A percentile compares a stretch with the other conserved stretches of the same genome.
Conservation (phyloP, 2,888 invertebrate species). For the Synergus gifuensis region DNA sequence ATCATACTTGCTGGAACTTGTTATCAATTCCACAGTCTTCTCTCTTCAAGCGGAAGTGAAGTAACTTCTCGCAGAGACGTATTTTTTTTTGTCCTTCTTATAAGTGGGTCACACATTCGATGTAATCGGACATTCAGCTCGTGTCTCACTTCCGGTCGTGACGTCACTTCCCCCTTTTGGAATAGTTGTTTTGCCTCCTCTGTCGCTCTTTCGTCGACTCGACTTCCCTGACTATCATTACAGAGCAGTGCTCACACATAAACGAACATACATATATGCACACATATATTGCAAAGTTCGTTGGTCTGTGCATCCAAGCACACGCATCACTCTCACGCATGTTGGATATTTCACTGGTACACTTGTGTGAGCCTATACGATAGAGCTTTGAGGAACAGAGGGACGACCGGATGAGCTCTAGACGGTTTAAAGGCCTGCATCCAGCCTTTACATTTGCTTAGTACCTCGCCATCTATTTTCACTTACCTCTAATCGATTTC, state of each 20-base stretch:
- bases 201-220: slow-evolving; percentile 9
- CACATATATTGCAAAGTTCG: slow-evolving; percentile 21
- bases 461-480: slow-evolving; percentile 45
- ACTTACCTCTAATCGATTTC: slow-evolving; percentile 34
- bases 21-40: slow-evolving; percentile 37
- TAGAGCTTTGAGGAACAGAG: slow-evolving; percentile 58
- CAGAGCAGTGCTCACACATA: slow-evolving; percentile 16
- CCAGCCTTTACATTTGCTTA: slow-evolving; percentile 44
- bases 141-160: slow-evolving; percentile 27
- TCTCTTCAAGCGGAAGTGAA: slow-evolving; percentile 31
- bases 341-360: slow-evolving; percentile 19
- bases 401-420: slow-evolving; percentile 65
- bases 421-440: slow-evolving; percentile 62
- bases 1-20: slow-evolving; percentile 20
- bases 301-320: neutral
- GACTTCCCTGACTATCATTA: slow-evolving; percentile 38
- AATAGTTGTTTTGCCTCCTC: slow-evolving; percentile 19
- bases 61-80: slow-evolving; percentile 17
- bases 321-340: slow-evolving; percentile 15
- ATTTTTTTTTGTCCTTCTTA: slow-evolving; percentile 21
- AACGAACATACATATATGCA: slow-evolving; percentile 30
- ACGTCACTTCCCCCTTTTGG: slow-evolving; percentile 29
- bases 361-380: slow-evolving; percentile 44
- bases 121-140: slow-evolving; percentile 25
- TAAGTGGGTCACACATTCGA: slow-evolving; percentile 42